Percentiles rank a stretch among this genome's conserved stretches.
phyloP scores from a whole-genome alignment of 2,797 vertebrate species.

The Clamator glandarius region DNA sequence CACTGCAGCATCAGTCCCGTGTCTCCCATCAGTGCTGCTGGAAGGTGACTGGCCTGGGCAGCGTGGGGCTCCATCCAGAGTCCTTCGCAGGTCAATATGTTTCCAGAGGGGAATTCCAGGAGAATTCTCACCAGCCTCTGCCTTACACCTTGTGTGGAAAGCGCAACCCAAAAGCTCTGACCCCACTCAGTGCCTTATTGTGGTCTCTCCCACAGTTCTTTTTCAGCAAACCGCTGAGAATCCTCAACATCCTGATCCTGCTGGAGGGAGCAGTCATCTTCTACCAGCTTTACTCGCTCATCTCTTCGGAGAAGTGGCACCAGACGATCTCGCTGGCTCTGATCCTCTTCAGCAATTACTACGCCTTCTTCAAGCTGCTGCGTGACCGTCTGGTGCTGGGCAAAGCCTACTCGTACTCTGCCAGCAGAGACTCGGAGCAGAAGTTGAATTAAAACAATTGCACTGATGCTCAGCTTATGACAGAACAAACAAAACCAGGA shows the following conservation, averaged over 20 bases:
- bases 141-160: accelerated
- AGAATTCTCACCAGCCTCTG: not conserved
- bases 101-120: not conserved
- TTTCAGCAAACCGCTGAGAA: slow-evolving; percentile 97
- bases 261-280: slow-evolving; percentile 96
- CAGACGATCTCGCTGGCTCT: slow-evolving; percentile 96
- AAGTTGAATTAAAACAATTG: slow-evolving; percentile 81
- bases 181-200: accelerated
- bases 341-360: slow-evolving; percentile 99
- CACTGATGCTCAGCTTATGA: slow-evolving; percentile 22
- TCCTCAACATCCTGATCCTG: slow-evolving; percentile 97
- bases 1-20: not conserved
- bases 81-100: accelerated
- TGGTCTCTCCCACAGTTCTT: slow-evolving; percentile 85
- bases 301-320: slow-evolving; percentile 98
- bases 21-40: accelerated
- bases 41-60: not conserved
- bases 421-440: slow-evolving; percentile 88
- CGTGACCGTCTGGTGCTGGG: slow-evolving; percentile 97
- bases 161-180: accelerated
- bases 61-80: not conserved
- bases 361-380: slow-evolving; percentile 97
- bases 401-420: slow-evolving; percentile 92
- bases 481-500: slow-evolving; percentile 47
- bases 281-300: slow-evolving; percentile 96